These are phyloP conservation scores for Manduca sexta DNA, from an alignment of 1,140 invertebrate species.

Conservation along the genomic window DNA sequence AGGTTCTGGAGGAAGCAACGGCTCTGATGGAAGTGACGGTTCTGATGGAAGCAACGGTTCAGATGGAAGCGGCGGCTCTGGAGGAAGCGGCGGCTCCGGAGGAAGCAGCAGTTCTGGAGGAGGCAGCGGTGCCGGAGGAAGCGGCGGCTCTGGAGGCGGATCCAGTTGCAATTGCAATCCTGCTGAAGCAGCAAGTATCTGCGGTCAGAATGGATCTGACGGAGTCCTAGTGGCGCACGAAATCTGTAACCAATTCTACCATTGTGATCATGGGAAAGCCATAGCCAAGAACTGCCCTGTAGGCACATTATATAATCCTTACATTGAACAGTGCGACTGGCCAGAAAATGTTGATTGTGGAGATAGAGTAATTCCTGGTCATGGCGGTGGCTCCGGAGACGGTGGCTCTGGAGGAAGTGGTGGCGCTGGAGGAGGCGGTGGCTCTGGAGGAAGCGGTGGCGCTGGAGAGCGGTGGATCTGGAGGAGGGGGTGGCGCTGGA, in stretches of 20 bases:
- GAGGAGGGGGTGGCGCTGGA: not conserved
- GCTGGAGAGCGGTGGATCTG: not conserved
- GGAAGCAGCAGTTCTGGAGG: not conserved
- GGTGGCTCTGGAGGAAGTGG: conserved; percentile 2
- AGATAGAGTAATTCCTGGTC: conserved; percentile 5
- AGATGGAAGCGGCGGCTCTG: not conserved
- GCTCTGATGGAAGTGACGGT: not conserved
- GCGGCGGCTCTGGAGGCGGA: not conserved
- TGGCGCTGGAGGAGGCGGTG: not conserved
- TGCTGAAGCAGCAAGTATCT: conserved; percentile 25
- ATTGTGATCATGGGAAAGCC: conserved; percentile 20
- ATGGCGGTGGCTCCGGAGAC: not conserved
- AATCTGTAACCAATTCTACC: conserved; percentile 36
- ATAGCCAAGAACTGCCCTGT: conserved; percentile 8
- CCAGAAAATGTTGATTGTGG: conserved; percentile 65
- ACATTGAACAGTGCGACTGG: conserved; percentile 74
- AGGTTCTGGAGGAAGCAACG: no score
- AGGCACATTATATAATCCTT: conserved; percentile 73
- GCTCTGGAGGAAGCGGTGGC: not conserved
- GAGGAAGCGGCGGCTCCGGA: not conserved
- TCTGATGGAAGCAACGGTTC: conserved; percentile 5
- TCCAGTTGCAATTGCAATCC: conserved; percentile 23
- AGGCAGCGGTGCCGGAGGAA: not conserved
- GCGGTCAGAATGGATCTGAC: conserved; percentile 17
- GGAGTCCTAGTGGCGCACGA: conserved; percentile 26